phyloP scores from a whole-genome alignment of 2,888 invertebrate genomes.

The Arrhopalites spinosus region DNA sequence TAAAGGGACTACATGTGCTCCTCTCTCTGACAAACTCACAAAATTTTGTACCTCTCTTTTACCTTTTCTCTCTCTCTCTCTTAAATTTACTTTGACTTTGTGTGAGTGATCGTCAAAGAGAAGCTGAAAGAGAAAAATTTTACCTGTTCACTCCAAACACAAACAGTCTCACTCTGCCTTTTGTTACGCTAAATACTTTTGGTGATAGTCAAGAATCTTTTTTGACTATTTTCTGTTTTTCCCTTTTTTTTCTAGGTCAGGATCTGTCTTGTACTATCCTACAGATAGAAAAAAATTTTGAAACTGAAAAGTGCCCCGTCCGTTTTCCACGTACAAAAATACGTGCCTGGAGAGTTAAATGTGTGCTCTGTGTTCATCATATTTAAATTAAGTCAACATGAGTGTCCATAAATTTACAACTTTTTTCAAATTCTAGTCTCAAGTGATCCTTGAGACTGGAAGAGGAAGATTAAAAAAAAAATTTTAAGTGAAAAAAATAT shows the following conservation, averaged over 20 bases:
- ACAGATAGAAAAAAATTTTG: neutral
- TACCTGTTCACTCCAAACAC: neutral
- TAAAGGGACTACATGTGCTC: constrained; percentile 16
- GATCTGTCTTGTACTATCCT: neutral
- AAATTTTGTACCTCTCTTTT: constrained; percentile 8
- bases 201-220: neutral
- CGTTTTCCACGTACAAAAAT: no score
- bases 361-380: no score
- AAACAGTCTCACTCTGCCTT: neutral
- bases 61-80: neutral
- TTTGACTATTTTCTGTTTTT: constrained; percentile 23
- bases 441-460: no score
- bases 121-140: neutral
- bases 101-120: neutral
- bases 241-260: constrained; percentile 27
- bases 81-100: neutral
- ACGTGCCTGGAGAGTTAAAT: no score
- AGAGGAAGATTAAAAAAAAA: no score
- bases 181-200: no score
- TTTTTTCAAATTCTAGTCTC: no score
- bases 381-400: no score
- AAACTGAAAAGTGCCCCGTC: no score
- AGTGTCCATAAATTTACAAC: no score
- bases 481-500: no score
- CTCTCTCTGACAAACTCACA: neutral